Conservation (phyloP, 1,140 invertebrate species). For the Oscheius sp. region DNA sequence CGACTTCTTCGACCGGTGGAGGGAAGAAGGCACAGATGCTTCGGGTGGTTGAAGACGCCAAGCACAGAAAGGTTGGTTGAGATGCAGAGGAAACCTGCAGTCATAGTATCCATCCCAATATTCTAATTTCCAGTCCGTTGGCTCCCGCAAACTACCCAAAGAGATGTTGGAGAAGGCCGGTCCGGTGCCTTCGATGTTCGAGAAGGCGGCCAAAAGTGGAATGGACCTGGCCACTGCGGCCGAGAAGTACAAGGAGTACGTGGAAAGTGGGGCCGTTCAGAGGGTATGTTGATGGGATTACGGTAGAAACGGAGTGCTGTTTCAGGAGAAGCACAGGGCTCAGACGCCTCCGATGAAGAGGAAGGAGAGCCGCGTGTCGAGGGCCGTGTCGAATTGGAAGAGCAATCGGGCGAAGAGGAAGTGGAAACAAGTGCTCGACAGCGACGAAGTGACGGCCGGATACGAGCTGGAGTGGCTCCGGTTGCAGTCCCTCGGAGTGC, state of each 20-base stretch:
- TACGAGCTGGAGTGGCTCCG: constrained; percentile 55
- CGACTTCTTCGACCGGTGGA: neutral
- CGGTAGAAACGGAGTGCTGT: neutral
- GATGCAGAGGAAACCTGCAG: too few relatives aligned
- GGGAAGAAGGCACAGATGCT: neutral
- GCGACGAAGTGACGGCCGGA: constrained; percentile 51
- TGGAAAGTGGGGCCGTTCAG: constrained; percentile 41
- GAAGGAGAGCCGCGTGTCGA: constrained; percentile 24
- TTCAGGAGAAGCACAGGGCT: constrained; percentile 36
- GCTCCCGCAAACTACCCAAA: neutral
- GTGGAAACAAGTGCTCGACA: constrained; percentile 57
- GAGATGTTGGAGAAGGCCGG: constrained; percentile 34
- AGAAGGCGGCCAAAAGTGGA: constrained; percentile 30
- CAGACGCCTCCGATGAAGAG: constrained; percentile 35
- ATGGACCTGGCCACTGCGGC: constrained; percentile 35
- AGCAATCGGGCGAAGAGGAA: constrained; percentile 46
- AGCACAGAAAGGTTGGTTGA: constrained; percentile 17
- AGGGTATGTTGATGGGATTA: neutral
- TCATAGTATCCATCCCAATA: too few relatives aligned
- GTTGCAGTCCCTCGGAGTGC: too few relatives aligned
- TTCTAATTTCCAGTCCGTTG: neutral
- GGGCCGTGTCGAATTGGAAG: constrained; percentile 53
- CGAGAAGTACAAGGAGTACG: constrained; percentile 44
- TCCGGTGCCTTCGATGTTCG: constrained; percentile 28
- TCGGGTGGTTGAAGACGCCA: neutral